Conservation (phyloP, 2,888 invertebrate species). For the Sisyra nigra region DNA sequence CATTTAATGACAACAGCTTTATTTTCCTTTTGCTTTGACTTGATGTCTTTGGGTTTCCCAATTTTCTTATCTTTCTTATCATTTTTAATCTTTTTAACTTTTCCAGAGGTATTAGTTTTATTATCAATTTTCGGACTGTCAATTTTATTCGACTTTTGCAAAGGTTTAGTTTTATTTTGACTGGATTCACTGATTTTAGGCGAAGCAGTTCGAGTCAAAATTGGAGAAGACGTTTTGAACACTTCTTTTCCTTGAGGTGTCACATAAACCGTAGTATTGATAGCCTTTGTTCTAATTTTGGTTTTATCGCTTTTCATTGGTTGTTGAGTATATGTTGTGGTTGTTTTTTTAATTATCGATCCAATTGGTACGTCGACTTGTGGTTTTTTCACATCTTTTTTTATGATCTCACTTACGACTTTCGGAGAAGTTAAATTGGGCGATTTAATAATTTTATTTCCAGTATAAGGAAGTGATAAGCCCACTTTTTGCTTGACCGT, state of each 20-base stretch:
- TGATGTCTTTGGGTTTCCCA: conserved; percentile 16
- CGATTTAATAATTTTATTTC: conserved; percentile 24
- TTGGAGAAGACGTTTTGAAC: conserved; percentile 3
- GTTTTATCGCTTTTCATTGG: too few relatives aligned
- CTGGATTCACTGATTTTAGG: not conserved
- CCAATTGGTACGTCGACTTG: conserved; percentile 24
- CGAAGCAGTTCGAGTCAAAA: conserved; percentile 11
- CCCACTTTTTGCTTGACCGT: conserved; percentile 34
- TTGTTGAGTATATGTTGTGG: conserved; percentile 14
- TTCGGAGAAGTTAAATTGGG: conserved; percentile 40
- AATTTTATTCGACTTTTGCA: conserved; percentile 8
- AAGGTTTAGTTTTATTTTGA: not conserved
- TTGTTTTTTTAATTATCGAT: conserved; percentile 26
- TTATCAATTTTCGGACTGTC: conserved; percentile 5
- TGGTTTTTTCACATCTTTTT: conserved; percentile 27
- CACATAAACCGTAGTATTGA: conserved; percentile 1
- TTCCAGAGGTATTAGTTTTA: conserved; percentile 9
- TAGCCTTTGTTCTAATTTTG: not conserved
- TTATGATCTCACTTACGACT: conserved; percentile 26
- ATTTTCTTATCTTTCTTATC: conserved; percentile 20
- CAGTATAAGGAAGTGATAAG: conserved; percentile 19
- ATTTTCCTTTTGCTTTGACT: conserved; percentile 15
- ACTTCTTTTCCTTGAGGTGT: conserved; percentile 14
- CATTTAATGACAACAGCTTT: conserved; percentile 14
- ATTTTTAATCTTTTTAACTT: conserved; percentile 19